These are phyloP conservation scores for Rhinolophus sinicus DNA, from an alignment of 2,113 vertebrate genomes.

Conservation along the genomic window DNA sequence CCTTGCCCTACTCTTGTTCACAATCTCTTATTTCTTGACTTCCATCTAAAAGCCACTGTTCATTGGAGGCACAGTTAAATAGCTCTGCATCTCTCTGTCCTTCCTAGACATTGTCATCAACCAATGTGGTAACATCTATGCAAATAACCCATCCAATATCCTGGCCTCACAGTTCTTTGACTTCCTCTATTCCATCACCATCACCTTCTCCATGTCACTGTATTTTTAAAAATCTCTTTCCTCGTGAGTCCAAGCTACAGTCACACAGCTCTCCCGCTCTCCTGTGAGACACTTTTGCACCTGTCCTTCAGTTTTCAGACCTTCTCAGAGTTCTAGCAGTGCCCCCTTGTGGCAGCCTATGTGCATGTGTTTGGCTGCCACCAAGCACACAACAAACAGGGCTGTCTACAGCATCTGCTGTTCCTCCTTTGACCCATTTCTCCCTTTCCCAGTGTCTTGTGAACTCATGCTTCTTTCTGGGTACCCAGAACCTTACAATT, in stretches of 20 bases:
- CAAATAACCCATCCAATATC: background rate
- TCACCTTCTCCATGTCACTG: background rate
- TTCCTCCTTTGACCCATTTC: background rate
- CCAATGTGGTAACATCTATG: background rate
- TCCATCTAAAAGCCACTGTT: background rate
- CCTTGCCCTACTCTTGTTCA: background rate
- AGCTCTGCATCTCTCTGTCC: background rate
- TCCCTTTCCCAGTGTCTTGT: background rate
- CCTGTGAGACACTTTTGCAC: background rate
- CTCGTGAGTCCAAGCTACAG: background rate
- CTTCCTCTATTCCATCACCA: background rate
- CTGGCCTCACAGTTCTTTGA: background rate
- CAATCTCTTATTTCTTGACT: background rate
- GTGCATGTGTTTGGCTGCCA: background rate
- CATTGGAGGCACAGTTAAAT: background rate
- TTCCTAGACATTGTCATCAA: background rate
- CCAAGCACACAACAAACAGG: background rate
- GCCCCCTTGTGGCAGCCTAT: background rate
- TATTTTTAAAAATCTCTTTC: background rate
- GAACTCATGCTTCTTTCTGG: background rate
- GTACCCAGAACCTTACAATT: background rate
- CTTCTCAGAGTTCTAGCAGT: background rate
- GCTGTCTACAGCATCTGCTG: background rate
- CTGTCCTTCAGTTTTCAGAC: background rate
- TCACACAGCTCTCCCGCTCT: background rate